A percentile compares a stretch with the other conserved stretches of the same genome.
Evolutionary conservation across 2,797 vertebrate species (phyloP).

Genomic region (Tragelaphus oryx): DNA sequence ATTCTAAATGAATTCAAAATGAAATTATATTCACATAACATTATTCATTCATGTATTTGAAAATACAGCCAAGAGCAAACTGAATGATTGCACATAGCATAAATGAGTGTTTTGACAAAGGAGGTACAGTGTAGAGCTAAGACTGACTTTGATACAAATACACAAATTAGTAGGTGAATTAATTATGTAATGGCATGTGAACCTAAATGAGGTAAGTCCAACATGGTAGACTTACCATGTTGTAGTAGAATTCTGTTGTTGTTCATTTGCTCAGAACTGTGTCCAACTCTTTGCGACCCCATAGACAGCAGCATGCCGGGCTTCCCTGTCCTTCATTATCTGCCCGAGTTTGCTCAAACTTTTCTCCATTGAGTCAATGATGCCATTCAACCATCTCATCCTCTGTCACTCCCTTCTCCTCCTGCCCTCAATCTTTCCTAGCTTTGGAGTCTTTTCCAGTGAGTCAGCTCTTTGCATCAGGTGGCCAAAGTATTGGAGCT

Average conservation of each 20-base stretch:
- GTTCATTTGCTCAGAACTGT: not conserved
- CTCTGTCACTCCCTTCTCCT: not conserved
- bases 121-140: not conserved
- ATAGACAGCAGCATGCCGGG: accelerated
- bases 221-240: not conserved
- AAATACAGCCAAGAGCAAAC: not conserved
- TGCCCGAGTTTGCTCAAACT: not conserved
- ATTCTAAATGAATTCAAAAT: not conserved
- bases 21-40: not conserved
- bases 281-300: not conserved
- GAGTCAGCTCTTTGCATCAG: not conserved
- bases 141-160: not conserved
- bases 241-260: not conserved
- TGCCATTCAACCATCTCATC: not conserved
- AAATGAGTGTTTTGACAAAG: not conserved
- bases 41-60: not conserved
- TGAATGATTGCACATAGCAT: not conserved
- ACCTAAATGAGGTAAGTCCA: not conserved
- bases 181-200: not conserved
- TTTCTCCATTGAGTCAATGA: not conserved
- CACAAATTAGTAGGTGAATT: not conserved
- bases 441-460: not conserved
- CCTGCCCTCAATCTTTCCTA: not conserved
- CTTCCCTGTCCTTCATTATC: not conserved
- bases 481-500: not conserved